phyloP scores from a whole-genome alignment of 2,888 invertebrate species.

The Andrena bucephala region DNA sequence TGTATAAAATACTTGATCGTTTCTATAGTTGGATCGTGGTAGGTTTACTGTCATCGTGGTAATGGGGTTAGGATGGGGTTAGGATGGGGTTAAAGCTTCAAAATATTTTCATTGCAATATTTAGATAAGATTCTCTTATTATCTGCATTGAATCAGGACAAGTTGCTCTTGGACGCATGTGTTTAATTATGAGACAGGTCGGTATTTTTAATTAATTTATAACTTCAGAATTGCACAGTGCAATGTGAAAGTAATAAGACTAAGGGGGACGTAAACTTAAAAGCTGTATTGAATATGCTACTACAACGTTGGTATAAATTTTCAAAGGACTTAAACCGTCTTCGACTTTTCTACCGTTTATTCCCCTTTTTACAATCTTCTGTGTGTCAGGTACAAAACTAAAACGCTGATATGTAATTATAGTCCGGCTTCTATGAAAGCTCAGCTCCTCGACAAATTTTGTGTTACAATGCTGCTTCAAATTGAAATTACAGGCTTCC shows the following conservation, averaged over 20 bases:
- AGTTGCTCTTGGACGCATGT: not conserved
- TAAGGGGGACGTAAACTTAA: not conserved
- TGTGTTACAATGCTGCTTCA: no score
- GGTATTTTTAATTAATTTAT: not conserved
- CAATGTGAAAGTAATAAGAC: not conserved
- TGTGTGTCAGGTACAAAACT: not conserved
- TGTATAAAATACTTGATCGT: no score
- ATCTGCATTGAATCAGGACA: no score
- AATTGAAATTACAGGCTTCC: no score
- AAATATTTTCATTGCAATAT: no score
- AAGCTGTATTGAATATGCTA: not conserved
- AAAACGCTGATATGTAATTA: not conserved
- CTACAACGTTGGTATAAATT: not conserved
- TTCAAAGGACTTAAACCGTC: not conserved
- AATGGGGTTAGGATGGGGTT: no score
- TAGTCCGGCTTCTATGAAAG: not conserved
- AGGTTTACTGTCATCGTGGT: no score
- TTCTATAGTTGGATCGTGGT: no score
- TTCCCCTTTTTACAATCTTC: not conserved
- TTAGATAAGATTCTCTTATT: no score
- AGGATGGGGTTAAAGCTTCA: no score
- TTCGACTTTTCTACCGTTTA: not conserved
- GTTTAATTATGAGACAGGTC: not conserved
- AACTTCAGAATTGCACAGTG: not conserved
- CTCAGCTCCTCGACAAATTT: conserved; percentile 9